Evolutionary conservation across 2,888 invertebrate species (phyloP), one percentile per base, ranked within the genome.

Genomic region (Protodeltote pygarga): DNA sequence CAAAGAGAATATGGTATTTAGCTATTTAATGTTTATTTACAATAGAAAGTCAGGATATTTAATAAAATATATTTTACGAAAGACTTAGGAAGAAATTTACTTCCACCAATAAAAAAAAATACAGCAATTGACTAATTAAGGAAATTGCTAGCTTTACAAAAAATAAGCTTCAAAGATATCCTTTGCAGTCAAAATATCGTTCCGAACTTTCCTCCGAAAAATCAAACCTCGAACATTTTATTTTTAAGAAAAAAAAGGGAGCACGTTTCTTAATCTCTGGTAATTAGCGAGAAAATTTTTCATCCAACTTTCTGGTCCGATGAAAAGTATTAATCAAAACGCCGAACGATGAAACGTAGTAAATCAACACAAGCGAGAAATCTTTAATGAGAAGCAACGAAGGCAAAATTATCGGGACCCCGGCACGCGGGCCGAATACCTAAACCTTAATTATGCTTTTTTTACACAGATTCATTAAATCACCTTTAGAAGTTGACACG

Each of bases 331-430:
- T 76, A 75, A 76, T 77, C 73, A 76, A 77, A 77, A 70, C 61
- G 73, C 65, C 78, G 69, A 77, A 75, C 71, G 62, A 70, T 49
- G 17, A 57, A 62, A 66, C 55, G 67, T 59, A 55, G 65, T 73
- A 73, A 73, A 73, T 71, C 71, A 73, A 71, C 63, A 67, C 63
- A 57, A 61, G 68, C 68, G 69, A 67, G 64, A 74, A 73, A 72
- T 70, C 71, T 66, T 76, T 81, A 81, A 80, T 78, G 77, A 78
- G 77, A 74, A 71, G 71, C 77, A 71, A 73, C 72, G 72, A 59
- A 68, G 59, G 75, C 71, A 63, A 76, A 79, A 75, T 75, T 73
- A 70, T 67, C 65, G 64, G 50, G 49, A 34, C 46, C 57, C 33
- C 41, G 48, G 51, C 45, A 65, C 69, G 62, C 50, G 50, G 50